Base-by-base conservation (phyloP, 2,888 invertebrate genomes). In the Sinelater perroti region DNA sequence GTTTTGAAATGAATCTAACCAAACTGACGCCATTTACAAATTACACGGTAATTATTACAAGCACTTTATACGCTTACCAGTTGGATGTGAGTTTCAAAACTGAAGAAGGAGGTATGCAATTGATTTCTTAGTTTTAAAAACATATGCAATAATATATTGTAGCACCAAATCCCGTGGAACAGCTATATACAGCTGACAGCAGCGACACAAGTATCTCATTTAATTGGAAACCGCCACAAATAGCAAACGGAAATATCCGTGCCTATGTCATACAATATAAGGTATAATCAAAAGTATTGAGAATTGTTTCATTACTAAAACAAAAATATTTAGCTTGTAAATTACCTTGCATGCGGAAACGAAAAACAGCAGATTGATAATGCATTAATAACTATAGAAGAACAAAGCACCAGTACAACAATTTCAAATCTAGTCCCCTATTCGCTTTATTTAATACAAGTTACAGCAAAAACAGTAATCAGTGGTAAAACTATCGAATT, bases 101-200 rank as follows among this genome's bases (percentile, higher is more conserved):
- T 10, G 10, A 36, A 24, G 57, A 57, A 47, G 57, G 52, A 40
- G 47, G 57, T 57, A 53, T 16, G 16, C 21, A 30, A 30, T 30
- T 30, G n/a, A 30, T 17, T 20, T 40, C n/a, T 40, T 40, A 35
- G n/a, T 13, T 35, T 2, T 8, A 20, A 38, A 40, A 21, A 40
- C 5, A 10, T 8, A 31, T 10, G n/a, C 2, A 31, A 11, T 31
- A 11, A 10, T 10, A 31, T 5, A 10, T 3, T 6, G 1, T 11
- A 45, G 45, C n/a, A 11, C 45, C 45, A 16, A 10, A 14, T 2
- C 2, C 2, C 2, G 28, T 45, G 10, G 10, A 14, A 28, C 1
- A 45, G 1, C 7, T 45, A 16, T n/a, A 14, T 14, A 8, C 8
- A 16, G 8, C n/a, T 7, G 3, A 20, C 6, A 30, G 16, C 1